These are phyloP conservation scores for Hiodon tergisus DNA, from an alignment of 2,113 vertebrate species.

Conservation along the genomic window DNA sequence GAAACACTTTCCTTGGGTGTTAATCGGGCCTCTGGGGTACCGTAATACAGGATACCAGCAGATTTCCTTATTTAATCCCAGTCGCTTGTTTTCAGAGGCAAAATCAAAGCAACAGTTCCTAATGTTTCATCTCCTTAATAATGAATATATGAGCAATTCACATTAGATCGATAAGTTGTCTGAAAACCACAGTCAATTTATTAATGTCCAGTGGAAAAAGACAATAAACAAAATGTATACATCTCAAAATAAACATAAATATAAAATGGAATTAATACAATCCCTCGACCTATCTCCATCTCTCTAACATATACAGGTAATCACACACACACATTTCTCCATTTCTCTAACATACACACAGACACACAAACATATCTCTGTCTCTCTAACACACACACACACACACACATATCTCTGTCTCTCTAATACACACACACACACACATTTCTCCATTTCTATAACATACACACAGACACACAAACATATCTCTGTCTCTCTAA, in stretches of 20 bases:
- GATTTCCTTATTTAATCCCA: neutral
- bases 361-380: neutral
- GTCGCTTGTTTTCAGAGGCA: constrained; percentile 5
- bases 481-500: too few relatives aligned
- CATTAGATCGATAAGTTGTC: too few relatives aligned
- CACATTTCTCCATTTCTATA: neutral
- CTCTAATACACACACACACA: constrained; percentile 6
- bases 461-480: too few relatives aligned
- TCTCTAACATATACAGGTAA: too few relatives aligned
- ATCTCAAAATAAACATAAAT: too few relatives aligned
- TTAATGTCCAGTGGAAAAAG: too few relatives aligned
- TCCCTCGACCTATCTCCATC: too few relatives aligned
- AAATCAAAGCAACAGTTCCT: neutral
- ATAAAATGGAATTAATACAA: too few relatives aligned
- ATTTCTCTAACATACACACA: too few relatives aligned
- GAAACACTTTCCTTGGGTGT: neutral
- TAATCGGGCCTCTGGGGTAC: neutral
- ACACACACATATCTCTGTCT: fast-evolving
- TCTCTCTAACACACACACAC: neutral
- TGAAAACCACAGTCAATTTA: too few relatives aligned
- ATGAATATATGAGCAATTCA: neutral
- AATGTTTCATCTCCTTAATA: neutral
- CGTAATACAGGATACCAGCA: neutral
- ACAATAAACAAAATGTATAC: too few relatives aligned
- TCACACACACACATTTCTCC: too few relatives aligned